phyloP scores from a whole-genome alignment of 2,797 vertebrate species.

The Columba guinea region DNA sequence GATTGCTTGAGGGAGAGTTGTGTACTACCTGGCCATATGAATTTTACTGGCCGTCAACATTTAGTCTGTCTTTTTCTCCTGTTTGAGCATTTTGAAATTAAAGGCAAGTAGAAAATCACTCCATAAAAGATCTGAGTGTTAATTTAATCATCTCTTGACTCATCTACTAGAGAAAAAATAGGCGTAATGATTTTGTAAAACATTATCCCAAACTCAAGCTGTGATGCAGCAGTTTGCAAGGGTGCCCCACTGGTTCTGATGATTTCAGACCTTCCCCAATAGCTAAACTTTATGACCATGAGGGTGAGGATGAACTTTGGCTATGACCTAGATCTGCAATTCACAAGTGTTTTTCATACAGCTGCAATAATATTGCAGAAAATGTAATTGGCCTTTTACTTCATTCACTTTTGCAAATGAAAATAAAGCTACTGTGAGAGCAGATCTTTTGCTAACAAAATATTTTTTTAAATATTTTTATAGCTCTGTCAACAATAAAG shows the following conservation, averaged over 20 bases:
- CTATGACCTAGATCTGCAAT: slow-evolving; percentile 57
- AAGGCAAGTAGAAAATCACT: neutral
- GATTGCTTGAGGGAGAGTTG: neutral
- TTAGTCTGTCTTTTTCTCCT: neutral
- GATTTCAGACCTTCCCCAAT: slow-evolving; percentile 36
- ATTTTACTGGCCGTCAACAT: neutral
- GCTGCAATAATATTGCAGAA: slow-evolving; percentile 62
- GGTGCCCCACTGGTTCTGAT: neutral
- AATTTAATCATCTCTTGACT: slow-evolving; percentile 30
- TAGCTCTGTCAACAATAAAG: slow-evolving; percentile 57
- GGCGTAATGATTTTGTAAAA: slow-evolving; percentile 4
- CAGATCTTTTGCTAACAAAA: slow-evolving; percentile 58
- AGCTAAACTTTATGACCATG: slow-evolving; percentile 30
- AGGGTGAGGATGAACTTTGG: slow-evolving; percentile 41
- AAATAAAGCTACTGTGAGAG: slow-evolving; percentile 67
- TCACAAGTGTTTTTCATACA: slow-evolving; percentile 47
- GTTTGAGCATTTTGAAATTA: neutral
- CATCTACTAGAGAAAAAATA: slow-evolving; percentile 31
- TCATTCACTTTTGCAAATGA: slow-evolving; percentile 60
- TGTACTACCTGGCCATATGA: neutral
- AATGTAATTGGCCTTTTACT: slow-evolving; percentile 49
- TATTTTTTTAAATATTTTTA: slow-evolving; percentile 1
- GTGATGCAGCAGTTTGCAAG: slow-evolving; percentile 26
- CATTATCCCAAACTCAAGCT: slow-evolving; percentile 34
- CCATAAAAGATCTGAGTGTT: neutral